Percentiles rank a stretch among this genome's conserved stretches.
Conservation (phyloP, 2,888 invertebrate species). For the Barypeithes pellucidus region DNA sequence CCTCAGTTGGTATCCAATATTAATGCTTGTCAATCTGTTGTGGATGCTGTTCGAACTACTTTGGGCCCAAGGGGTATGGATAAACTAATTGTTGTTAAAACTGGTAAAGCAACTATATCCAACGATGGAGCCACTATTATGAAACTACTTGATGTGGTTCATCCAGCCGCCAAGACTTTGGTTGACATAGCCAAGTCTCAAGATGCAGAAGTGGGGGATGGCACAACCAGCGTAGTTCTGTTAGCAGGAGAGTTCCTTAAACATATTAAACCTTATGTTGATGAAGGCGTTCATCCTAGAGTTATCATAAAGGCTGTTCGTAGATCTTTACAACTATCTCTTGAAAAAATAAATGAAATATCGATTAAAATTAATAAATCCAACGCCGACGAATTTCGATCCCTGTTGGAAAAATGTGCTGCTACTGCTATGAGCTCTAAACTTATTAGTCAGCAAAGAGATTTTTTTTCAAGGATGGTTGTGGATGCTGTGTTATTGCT, state of each 20-base stretch:
- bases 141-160: constrained; percentile 97
- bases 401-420: constrained; percentile 89
- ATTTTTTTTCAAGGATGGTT: constrained; percentile 96
- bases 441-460: constrained; percentile 95
- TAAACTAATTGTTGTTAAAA: constrained; percentile 94
- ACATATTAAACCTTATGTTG: constrained; percentile 94
- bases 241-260: constrained; percentile 96
- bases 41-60: constrained; percentile 97
- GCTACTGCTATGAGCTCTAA: constrained; percentile 98
- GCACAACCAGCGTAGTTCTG: constrained; percentile 97
- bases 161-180: constrained; percentile 97
- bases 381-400: constrained; percentile 76
- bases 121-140: constrained; percentile 99
- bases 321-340: constrained; percentile 85
- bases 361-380: constrained; percentile 85
- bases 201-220: constrained; percentile 99
- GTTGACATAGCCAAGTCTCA: constrained; percentile 99
- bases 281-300: constrained; percentile 97
- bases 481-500: constrained; percentile 96
- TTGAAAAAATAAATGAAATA: constrained; percentile 87
- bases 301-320: constrained; percentile 93
- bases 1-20: constrained; percentile 97
- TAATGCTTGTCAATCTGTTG: constrained; percentile 95
- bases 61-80: constrained; percentile 99
- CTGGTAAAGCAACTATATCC: constrained; percentile 95